Base-by-base conservation (phyloP, 53 echinoderm and acorn worm genomes). In the Apostichopus leukothele region DNA sequence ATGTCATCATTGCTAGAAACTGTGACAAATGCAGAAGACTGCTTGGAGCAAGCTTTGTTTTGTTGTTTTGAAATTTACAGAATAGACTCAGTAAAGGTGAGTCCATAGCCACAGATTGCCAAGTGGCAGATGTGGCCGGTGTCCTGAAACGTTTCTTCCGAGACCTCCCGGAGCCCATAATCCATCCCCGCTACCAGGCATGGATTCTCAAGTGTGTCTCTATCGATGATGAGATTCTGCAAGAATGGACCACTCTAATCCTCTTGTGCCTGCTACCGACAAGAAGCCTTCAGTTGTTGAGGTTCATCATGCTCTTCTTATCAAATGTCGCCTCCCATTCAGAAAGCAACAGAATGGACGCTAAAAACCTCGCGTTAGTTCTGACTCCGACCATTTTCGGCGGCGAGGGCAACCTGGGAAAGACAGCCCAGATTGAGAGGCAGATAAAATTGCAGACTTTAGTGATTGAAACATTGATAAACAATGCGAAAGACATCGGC, bases 61-160 rank as follows among this genome's bases (percentile, higher is more conserved):
- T 57, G 57, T 57, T 57, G 7, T 57, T 57, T 10, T 57, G 3
- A 39, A 63, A 81, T 83, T 77, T 75, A 12, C 80, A 99, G 99
- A 86, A 71, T 39, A 92, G 89, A 60, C 88, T 97, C 51, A 89
- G 94, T 71, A 91, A 92, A 80, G 90, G 92, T 0, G 55, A 78
- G 6, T 51, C 92, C 51, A 91, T 99, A 53, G 92, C 96, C 9
- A n/a, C 55, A 19, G 92, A 96, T 75, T 84, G 96, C 74, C 92
- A 91, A 25, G 88, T 88, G 27, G 90, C 94, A 6, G 99, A 99
- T 86, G 96, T 99, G 67, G 93, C 96, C 67, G 88, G 96, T 76
- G 90, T 99, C 60, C 96, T 99, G 83, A 99, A 99, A 83, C 89
- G 93, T 79, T 99, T 99, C 89, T 93, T 99, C 89, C 91, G 96